phyloP scores from a whole-genome alignment of 2,113 vertebrate species.

The Capra hircus region DNA sequence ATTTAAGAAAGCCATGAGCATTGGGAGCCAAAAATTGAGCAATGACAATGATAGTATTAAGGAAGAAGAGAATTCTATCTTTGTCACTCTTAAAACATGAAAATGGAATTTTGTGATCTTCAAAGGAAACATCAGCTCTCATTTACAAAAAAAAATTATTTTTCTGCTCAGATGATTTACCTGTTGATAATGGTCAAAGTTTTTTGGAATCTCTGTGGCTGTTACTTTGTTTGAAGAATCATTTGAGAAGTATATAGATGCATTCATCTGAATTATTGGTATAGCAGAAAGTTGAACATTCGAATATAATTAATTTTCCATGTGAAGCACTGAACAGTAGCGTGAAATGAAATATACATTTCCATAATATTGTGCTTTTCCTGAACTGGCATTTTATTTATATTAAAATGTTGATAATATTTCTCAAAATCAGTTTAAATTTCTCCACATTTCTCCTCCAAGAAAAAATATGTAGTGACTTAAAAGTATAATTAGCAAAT shows the following conservation, averaged over 20 bases:
- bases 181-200: constrained; percentile 45
- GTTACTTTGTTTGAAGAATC: constrained; percentile 63
- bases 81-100: neutral
- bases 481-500: neutral
- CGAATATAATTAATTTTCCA: constrained; percentile 66
- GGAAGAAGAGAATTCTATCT: constrained; percentile 18
- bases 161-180: constrained; percentile 48
- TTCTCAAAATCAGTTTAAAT: neutral
- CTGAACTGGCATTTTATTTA: constrained; percentile 5
- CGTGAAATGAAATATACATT: neutral
- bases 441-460: neutral
- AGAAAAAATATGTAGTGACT: neutral
- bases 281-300: constrained; percentile 37
- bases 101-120: constrained; percentile 5
- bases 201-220: constrained; percentile 41
- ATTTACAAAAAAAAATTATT: constrained; percentile 29
- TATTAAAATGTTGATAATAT: neutral
- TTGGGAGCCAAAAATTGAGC: neutral
- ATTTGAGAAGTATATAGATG: constrained; percentile 52
- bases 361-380: constrained; percentile 23
- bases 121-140: constrained; percentile 42
- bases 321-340: constrained; percentile 41
- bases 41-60: neutral
- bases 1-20: constrained; percentile 30
- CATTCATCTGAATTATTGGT: constrained; percentile 54